Evolutionary conservation across 2,888 invertebrate species (phyloP), one percentile per base, ranked within the genome.

Genomic region (Anticlea derivata): DNA sequence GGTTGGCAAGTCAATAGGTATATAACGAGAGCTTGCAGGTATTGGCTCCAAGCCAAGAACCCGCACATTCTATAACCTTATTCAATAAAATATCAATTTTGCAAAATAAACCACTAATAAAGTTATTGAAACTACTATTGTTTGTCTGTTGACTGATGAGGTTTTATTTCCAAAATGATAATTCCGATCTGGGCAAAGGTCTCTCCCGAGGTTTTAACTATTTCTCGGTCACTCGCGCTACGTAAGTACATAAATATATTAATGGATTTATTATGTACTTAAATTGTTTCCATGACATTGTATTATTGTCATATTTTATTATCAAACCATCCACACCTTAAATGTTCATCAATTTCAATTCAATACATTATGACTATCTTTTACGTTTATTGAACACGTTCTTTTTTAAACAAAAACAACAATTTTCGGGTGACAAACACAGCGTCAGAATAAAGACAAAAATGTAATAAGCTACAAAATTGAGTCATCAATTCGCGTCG

Each of bases 381-480:
- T 44, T 1, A 12, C 20, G 31, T 43, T 26, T n/a, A 38, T 37
- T 37, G 20, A 7, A 47, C 45, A 13, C 12, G 27, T 24, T 27
- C 20, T 22, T 26, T 37, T 50, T 41, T 7, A 11, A 33, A 50
- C 40, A 45, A 50, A 46, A 50, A 40, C 54, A 55, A 45, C 26
- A 46, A 49, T 51, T 54, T 38, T 29, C 20, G 22, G 13, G 47
- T 39, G 2, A 17, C 17, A 51, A 52, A 46, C 27, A 31, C 43
- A 10, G 46, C 35, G 24, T 37, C 31, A 39, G 34, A 34, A 49
- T 37, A 41, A 23, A 43, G 47, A 37, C 48, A 56, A 61, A 52
- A 50, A 53, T 59, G 50, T 55, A 59, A 57, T 58, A 51, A 58
- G 40, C 49, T 50, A 34, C 54, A 34, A 46, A 51, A 63, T 59